Percentiles rank a stretch among this genome's conserved stretches.
These are phyloP conservation scores for Macrobrachium nipponense DNA, from an alignment of 1,140 invertebrate genomes.

Conservation along the genomic window DNA sequence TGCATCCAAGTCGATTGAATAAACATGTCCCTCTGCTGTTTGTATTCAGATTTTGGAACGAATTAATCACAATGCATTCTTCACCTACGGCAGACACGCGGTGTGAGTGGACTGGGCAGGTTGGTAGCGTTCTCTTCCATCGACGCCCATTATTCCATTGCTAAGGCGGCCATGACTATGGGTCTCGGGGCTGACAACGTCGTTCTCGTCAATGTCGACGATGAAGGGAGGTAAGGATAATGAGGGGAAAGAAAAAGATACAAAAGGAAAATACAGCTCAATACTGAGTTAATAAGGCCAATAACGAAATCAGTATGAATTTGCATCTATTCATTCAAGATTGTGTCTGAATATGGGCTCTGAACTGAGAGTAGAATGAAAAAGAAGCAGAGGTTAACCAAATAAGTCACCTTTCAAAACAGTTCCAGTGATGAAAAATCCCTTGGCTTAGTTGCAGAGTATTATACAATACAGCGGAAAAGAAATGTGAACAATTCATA, in stretches of 20 bases:
- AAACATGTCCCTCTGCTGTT: background rate
- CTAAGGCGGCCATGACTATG: conserved; percentile 80
- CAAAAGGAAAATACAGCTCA: background rate
- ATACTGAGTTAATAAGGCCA: too few species aligned
- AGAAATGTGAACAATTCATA: background rate
- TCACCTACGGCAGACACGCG: conserved; percentile 55
- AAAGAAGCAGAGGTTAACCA: too few species aligned
- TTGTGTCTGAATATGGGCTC: too few species aligned
- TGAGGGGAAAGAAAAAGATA: background rate
- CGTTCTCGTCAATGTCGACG: conserved; percentile 78
- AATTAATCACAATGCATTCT: background rate
- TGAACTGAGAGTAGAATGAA: too few species aligned
- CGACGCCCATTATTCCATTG: conserved; percentile 96
- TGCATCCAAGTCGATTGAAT: too few species aligned
- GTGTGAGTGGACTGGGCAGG: conserved; percentile 76
- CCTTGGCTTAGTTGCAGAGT: too few species aligned
- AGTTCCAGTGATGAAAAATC: too few species aligned
- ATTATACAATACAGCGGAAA: too few species aligned
- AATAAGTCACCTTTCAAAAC: too few species aligned
- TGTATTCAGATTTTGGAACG: background rate
- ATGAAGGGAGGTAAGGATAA: conserved; percentile 74
- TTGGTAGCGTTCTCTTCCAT: conserved; percentile 85
- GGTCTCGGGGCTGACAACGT: conserved; percentile 84
- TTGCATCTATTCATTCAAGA: too few species aligned
- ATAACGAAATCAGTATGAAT: too few species aligned